These are phyloP conservation scores for Monopis laevigella DNA, from an alignment of 2,888 invertebrate genomes.

Conservation along the genomic window DNA sequence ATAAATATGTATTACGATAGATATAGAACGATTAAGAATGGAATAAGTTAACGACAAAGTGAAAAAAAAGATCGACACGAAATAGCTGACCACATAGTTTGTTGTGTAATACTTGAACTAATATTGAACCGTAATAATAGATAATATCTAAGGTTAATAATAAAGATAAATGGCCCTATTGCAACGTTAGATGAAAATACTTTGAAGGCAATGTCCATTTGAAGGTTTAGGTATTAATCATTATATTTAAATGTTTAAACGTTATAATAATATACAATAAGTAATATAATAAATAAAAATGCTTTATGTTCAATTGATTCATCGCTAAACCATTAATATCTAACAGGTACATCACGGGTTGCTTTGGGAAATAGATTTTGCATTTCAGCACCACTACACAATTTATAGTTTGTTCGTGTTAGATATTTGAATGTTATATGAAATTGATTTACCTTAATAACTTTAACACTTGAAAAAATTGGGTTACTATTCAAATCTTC, in stretches of 20 bases:
- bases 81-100: constrained; percentile 1
- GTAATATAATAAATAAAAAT: constrained; percentile 11
- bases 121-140: constrained; percentile 12
- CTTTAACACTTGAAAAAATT: no score
- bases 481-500: no score
- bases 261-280: not conserved
- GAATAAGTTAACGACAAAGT: not conserved
- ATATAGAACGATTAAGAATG: not conserved
- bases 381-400: constrained; percentile 9
- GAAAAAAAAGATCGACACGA: constrained; percentile 13
- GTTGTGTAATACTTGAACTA: constrained; percentile 10
- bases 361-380: constrained; percentile 8
- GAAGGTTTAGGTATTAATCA: constrained; percentile 1
- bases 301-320: constrained; percentile 13
- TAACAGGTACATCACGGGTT: constrained; percentile 11
- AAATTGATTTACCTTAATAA: no score
- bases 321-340: constrained; percentile 13
- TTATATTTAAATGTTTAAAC: constrained; percentile 1
- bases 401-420: constrained; percentile 10
- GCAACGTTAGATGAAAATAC: constrained; percentile 4
- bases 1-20: constrained; percentile 13
- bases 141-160: constrained; percentile 12
- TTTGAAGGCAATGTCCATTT: constrained; percentile 1
- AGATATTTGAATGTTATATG: no score
- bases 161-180: constrained; percentile 15